Evolutionary conservation across 2,888 invertebrate species (phyloP), one percentile per base, ranked within the genome.

Genomic region (Thelaira solivaga): DNA sequence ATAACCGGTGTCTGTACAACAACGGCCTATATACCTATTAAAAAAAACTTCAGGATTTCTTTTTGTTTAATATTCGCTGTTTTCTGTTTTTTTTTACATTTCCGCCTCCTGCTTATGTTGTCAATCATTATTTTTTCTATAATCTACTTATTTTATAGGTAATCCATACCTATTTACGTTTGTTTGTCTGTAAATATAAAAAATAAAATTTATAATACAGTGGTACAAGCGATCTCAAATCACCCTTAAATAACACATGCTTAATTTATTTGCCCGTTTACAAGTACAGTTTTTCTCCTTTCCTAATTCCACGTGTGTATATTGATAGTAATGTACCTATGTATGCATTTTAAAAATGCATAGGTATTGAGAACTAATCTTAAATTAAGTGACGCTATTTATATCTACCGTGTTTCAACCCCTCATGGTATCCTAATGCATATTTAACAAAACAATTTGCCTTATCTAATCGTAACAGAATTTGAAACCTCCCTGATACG

Each of bases 231-330:
- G 6, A 51, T 31, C 57, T 61, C 22, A 55, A 73, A 51, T 62
- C 72, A 77, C 72, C 77, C 77, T 67, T 72, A 73, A 62, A 68
- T 31, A 51, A 64, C 55, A 55, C 24, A 62, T 22, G 24, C 20
- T 43, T 18, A n/a, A 29, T 13, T 20, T 26, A 49, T 43, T 39
- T 26, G 34, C 49, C 4, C 11, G 11, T n/a, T n/a, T 41, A 7
- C 10, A 29, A 51, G 64, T 64, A 64, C 64, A 64, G 64, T 64
- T 51, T 51, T n/a, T 6, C 13, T 4, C 11, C 16, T 47, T 39
- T 2, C 6, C 13, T n/a, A 55, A 34, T 8, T 51, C 29, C 13
- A 13, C 1, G 31, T 31, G 13, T 51, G 31, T 22, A 22, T 43
- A 41, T 18, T 24, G n/a, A 6, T 11, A 45, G 24, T 13, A n/a